phyloP scores from a whole-genome alignment of 2,797 vertebrate species.

The Chaunax sp. region DNA sequence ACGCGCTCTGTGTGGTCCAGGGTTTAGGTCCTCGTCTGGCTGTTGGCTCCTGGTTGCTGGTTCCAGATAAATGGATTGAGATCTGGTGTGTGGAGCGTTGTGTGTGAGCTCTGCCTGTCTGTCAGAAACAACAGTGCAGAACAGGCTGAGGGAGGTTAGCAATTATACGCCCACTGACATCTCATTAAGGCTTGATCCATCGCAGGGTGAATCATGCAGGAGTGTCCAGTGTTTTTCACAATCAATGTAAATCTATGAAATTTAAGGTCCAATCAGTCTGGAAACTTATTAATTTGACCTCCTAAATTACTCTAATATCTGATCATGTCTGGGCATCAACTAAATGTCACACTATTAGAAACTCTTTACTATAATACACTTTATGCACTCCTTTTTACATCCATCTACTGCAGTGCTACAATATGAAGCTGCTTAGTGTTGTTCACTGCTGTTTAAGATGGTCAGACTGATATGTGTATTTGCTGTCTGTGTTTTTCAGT shows the following conservation, averaged over 20 bases:
- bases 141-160: conserved; percentile 19
- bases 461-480: neutral
- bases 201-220: conserved; percentile 5
- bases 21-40: neutral
- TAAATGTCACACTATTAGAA: neutral
- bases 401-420: neutral
- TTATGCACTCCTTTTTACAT: neutral
- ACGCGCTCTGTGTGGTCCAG: neutral
- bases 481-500: conserved; percentile 81
- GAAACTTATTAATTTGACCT: neutral
- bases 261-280: neutral
- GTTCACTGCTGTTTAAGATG: neutral
- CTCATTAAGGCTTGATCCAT: conserved; percentile 36
- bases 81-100: conserved; percentile 7
- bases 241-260: too few relatives aligned
- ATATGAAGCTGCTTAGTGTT: neutral
- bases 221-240: neutral
- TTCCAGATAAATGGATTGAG: conserved; percentile 18
- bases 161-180: conserved; percentile 34
- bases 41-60: neutral
- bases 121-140: conserved; percentile 12
- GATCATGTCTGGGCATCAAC: neutral
- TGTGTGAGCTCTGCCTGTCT: conserved; percentile 2
- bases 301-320: neutral
- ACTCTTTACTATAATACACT: neutral